These are phyloP conservation scores for Lepus townsendii DNA, from an alignment of 2,797 vertebrate genomes.

Conservation along the genomic window DNA sequence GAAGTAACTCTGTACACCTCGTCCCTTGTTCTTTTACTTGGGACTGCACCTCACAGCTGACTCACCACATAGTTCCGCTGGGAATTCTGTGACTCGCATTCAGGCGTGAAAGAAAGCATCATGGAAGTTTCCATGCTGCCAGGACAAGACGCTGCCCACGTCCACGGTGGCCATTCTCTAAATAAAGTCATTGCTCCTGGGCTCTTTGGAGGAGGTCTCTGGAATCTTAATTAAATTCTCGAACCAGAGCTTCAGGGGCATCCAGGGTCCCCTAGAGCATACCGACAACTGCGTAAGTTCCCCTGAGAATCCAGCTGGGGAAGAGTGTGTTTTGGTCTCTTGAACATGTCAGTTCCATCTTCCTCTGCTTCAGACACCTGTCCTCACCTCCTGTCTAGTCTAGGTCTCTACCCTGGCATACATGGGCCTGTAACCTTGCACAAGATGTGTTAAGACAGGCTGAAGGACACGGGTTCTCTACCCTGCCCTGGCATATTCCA, in stretches of 20 bases:
- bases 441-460: neutral
- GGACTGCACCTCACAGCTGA: conserved; percentile 36
- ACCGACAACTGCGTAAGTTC: neutral
- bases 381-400: neutral
- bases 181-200: neutral
- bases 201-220: neutral
- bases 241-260: neutral
- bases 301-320: neutral
- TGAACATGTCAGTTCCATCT: neutral
- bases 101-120: neutral
- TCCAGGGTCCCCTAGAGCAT: neutral
- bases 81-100: neutral
- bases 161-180: neutral
- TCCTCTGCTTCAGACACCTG: neutral
- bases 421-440: neutral
- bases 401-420: neutral
- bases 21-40: neutral
- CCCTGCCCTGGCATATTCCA: neutral
- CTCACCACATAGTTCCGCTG: neutral
- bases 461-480: rapidly evolving
- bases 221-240: conserved; percentile 49
- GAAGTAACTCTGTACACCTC: neutral
- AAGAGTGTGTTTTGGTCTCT: neutral
- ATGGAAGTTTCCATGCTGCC: neutral
- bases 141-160: neutral